These are phyloP conservation scores for Poeciliopsis presidionis DNA, from an alignment of 2,797 vertebrate species.

Conservation along the genomic window DNA sequence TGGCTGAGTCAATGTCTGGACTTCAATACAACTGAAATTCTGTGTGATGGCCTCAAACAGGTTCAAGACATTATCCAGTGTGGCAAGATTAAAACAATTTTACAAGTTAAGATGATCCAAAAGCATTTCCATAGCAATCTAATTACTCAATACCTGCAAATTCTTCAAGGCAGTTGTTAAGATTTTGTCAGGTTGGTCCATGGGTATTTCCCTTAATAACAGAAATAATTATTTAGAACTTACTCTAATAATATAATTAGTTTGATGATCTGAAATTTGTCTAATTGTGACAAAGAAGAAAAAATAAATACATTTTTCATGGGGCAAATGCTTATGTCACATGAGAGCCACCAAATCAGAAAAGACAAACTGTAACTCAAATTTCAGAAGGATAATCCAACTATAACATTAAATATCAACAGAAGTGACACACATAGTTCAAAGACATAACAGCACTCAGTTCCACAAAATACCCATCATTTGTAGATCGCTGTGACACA, in stretches of 20 bases:
- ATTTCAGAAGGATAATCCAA: not conserved
- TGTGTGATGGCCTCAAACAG: not conserved
- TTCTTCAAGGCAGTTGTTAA: not conserved
- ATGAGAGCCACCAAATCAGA: not conserved
- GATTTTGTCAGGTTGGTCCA: not conserved
- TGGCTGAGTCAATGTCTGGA: not conserved
- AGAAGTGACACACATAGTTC: too few relatives aligned
- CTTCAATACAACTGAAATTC: not conserved
- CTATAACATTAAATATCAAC: not conserved
- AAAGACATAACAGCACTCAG: too few relatives aligned
- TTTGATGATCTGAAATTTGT: not conserved
- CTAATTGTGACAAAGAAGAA: not conserved
- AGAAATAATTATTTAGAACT: not conserved
- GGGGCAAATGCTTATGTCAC: not conserved
- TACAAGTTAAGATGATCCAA: not conserved
- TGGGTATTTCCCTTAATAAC: not conserved
- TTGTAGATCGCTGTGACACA: too few relatives aligned
- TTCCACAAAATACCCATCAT: too few relatives aligned
- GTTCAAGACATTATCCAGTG: not conserved
- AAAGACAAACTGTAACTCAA: not conserved
- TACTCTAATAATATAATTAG: not conserved
- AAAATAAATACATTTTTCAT: not conserved
- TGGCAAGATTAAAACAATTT: not conserved
- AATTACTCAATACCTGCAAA: not conserved
- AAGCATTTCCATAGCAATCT: not conserved